Evolutionary conservation across 2,113 vertebrate genomes (phyloP), one percentile per base, ranked within the genome.

Genomic region (Phalacrocorax pelagicus): DNA sequence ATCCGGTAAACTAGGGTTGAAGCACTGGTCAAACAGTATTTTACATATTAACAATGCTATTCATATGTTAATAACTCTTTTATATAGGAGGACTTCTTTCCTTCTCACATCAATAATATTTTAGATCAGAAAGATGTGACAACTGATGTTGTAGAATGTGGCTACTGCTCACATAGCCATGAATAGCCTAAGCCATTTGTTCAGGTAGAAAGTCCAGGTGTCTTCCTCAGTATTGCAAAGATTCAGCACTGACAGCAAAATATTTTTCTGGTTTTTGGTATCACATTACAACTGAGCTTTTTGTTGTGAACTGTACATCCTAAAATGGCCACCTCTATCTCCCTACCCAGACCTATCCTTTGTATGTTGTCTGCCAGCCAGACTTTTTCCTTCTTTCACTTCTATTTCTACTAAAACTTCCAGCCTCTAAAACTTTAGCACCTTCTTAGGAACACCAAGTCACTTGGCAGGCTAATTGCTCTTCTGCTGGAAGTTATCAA

Each of bases 401-500:
- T 79, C 36, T 52, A 29, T n/a, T 88, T 91, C 52, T 79, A 16
- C 34, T 65, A 23, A 89, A 81, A 79, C 29, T 66, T 94, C 49
- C 73, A 95, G 34, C 27, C 66, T 94, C 73, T 83, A 75, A 72
- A 96, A 94, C 77, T 81, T 88, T 77, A 58, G 49, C 19, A 61
- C 38, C 80, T 92, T 83, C 83, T 88, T 69, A 81, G 83, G 65
- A 93, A 57, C 83, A 91, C 89, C 94, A 97, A 96, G 88, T 94
- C 65, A 87, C 92, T 92, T 87, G 94, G 65, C 88, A 96, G 69
- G 88, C 88, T 96, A 96, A 96, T 96, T 96, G 92, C 83, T 96
- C 95, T 94, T 94, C 94, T 95, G 88, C 86, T 93, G 4, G 12
- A 65, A 94, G 86, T 92, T 95, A 96, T 92, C 92, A 86, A 81